Base-by-base conservation (phyloP, 2,797 vertebrate genomes). In the Thunnus albacares region DNA sequence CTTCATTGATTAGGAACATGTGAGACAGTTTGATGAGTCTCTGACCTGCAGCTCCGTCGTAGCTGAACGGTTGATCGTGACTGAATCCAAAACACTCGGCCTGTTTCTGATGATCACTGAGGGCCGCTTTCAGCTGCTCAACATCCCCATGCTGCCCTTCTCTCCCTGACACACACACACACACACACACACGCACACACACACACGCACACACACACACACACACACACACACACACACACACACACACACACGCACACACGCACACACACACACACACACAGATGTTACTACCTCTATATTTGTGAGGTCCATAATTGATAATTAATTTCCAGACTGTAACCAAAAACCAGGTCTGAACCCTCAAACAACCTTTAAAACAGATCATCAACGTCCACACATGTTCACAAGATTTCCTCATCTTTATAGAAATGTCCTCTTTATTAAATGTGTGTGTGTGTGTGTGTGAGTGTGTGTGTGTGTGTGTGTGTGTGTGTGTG, bases 21-120 rank as follows among this genome's bases (percentile, higher is more conserved):
- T 33, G 30, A 33, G 30, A 18, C 49, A 51, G 49, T 1, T n/a
- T 51, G 6, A n/a, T 18, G 3, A 15, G 12, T 20, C 55, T 30
- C 75, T 59, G 13, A 86, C 82, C 85, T 77, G 68, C 6, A 0
- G 22, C 17, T 38, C 72, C 75, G 4, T 82, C 52, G 14, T 80
- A 84, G 61, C 0, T 10, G 45, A 43, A 84, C 0, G 4, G 1
- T 11, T 18, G 12, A 15, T 74, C 45, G 0, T 9, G 1, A n/a
- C 26, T 10, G n/a, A 77, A n/a, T 10, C 24, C 38, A 24, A 86
- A n/a, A 79, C 81, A 88, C 15, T 64, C 11, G 0, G 65, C 53
- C 45, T 5, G 18, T 24, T 68, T 71, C 57, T 22, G 35, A 2
- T 47, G 11, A 1, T 77, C 43, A 4, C 15, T 3, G 2, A 67